Base-by-base conservation (phyloP, 2,888 invertebrate species). In the Macropis europaea region DNA sequence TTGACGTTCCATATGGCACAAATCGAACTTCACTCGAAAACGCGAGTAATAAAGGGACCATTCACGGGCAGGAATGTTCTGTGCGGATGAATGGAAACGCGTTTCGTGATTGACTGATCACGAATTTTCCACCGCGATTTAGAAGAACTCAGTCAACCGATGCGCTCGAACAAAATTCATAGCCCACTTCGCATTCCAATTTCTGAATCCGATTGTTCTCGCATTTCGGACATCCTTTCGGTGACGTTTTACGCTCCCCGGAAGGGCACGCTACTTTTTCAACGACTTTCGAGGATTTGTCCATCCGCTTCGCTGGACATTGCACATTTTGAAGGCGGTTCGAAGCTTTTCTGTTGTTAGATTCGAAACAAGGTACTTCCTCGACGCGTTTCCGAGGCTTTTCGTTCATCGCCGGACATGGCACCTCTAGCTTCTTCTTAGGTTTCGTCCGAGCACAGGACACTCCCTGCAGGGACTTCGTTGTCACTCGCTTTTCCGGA, bases 151-250 rank as follows among this genome's bases (percentile, higher is more conserved):
- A 17, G 15, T 9, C 24, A 7, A 45, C 1, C 30, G 24, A 13
- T 15, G 11, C 32, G 36, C 40, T n/a, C 34, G 9, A 0, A 3
- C 1, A 7, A 13, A 45, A 45, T 52, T 36, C 2, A 36, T 40
- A 24, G 13, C 68, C 34, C 62, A 83, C 82, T 73, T 83, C 81
- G 32, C 73, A 73, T 42, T 82, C 82, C 67, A 83, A 57, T 48
- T 72, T 79, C n/a, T 70, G 54, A 13, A 82, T 61, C 2, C 83
- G 72, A 15, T 77, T 68, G 24, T 48, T 48, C 45, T 81, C 73
- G 40, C 73, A 73, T 48, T 71, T 67, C 32, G 66, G 54, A 5
- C 68, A 68, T 22, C 32, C 69, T 15, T 47, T 77, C 13, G 24
- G 13, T 15, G 66, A 7, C 7, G 6, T 42, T 15, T 52, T 52